These are phyloP conservation scores for Macroglossus sobrinus DNA, from an alignment of 2,113 vertebrate genomes.

Conservation along the genomic window DNA sequence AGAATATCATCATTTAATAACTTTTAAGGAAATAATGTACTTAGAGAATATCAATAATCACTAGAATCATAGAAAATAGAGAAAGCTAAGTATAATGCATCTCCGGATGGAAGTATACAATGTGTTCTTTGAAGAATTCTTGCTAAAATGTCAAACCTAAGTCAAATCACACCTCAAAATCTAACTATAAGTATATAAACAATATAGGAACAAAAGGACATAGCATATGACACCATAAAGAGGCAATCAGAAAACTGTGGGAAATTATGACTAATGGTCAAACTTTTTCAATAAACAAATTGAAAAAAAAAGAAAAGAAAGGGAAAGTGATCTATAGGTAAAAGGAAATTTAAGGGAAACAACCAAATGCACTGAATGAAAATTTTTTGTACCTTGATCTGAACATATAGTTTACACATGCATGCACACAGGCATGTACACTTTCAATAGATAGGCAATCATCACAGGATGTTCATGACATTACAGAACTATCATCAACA, in stretches of 20 bases:
- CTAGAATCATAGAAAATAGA: not conserved
- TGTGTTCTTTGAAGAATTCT: not conserved
- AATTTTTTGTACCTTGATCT: not conserved
- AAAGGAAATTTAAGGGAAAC: not conserved
- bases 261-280: not conserved
- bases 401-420: not conserved
- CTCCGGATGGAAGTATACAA: not conserved
- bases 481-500: not conserved
- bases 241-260: not conserved
- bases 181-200: not conserved
- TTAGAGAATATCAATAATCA: not conserved
- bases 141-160: not conserved
- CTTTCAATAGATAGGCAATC: not conserved
- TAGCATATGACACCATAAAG: not conserved
- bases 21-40: not conserved
- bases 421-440: too few species aligned
- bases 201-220: not conserved
- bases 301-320: not conserved
- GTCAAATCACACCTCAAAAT: not conserved
- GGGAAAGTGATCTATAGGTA: not conserved
- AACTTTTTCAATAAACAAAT: not conserved
- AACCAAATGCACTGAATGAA: not conserved
- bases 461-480: not conserved
- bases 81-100: not conserved
- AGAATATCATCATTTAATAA: not conserved